phyloP scores from a whole-genome alignment of 1,140 invertebrate species.

The Bombus breviceps region DNA sequence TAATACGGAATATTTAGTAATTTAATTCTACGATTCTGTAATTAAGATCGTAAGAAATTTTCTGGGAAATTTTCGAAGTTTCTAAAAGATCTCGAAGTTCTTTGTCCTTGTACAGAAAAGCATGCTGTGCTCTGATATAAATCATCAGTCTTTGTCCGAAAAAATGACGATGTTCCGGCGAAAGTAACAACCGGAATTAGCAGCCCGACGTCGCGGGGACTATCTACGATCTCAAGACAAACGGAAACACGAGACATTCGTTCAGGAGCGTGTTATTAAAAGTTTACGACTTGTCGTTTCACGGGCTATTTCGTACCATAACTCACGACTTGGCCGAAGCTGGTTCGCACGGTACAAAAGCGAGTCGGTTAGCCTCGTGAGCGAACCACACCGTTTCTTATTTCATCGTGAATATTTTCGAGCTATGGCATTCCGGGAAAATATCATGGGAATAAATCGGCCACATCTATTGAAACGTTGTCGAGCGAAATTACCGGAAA shows the following conservation, averaged over 20 bases:
- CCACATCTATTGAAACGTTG: slow-evolving; percentile 2
- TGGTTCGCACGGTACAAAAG: neutral
- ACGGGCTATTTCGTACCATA: slow-evolving; percentile 19
- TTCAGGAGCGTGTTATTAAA: slow-evolving; percentile 18
- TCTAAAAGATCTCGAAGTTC: neutral
- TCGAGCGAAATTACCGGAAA: slow-evolving; percentile 22
- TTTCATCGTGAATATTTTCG: slow-evolving; percentile 37
- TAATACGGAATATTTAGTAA: neutral
- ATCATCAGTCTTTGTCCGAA: too few relatives aligned
- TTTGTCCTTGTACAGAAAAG: neutral
- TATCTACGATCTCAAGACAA: neutral
- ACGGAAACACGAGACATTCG: slow-evolving; percentile 17
- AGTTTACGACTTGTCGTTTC: slow-evolving; percentile 26
- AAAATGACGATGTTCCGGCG: neutral
- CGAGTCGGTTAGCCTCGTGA: neutral
- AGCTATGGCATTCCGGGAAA: neutral
- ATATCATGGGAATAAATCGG: slow-evolving; percentile 30
- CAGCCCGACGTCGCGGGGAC: neutral
- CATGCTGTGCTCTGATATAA: too few relatives aligned
- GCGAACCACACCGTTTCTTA: slow-evolving; percentile 20
- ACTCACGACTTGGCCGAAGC: neutral
- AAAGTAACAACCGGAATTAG: slow-evolving; percentile 7
- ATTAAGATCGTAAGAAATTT: neutral
- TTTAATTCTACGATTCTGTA: neutral
- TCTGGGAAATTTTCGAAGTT: neutral